Percentiles rank a stretch among this genome's conserved stretches.
Conservation (phyloP, 1,140 invertebrate species). For the Ceratosolen solmsi region DNA sequence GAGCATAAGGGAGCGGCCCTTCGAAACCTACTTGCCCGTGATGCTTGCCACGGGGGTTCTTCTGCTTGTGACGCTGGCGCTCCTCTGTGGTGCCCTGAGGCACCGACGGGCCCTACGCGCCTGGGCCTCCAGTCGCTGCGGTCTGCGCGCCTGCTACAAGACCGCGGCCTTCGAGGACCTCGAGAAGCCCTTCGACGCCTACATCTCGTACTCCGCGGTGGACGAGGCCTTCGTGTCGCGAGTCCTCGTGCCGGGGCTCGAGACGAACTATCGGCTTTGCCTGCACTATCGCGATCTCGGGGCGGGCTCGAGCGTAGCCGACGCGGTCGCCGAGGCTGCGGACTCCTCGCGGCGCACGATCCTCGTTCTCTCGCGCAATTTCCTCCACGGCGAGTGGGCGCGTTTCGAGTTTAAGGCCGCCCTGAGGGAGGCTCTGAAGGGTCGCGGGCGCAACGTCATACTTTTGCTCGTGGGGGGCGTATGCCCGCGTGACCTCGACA, state of each 20-base stretch:
- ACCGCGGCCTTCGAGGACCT: slow-evolving; percentile 85
- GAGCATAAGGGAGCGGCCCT: slow-evolving; percentile 79
- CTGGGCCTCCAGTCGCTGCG: slow-evolving; percentile 91
- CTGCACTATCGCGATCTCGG: slow-evolving; percentile 90
- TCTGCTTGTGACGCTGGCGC: slow-evolving; percentile 81
- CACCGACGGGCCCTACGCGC: slow-evolving; percentile 88
- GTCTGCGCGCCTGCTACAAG: slow-evolving; percentile 87
- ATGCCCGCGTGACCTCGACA: slow-evolving; percentile 88
- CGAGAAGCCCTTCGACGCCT: slow-evolving; percentile 91
- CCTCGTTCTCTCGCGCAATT: slow-evolving; percentile 92
- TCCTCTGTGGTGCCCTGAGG: slow-evolving; percentile 84
- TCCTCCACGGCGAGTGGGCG: slow-evolving; percentile 94
- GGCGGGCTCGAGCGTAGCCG: slow-evolving; percentile 84
- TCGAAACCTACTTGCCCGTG: slow-evolving; percentile 86
- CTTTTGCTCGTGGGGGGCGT: slow-evolving; percentile 89
- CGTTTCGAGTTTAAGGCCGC: slow-evolving; percentile 94
- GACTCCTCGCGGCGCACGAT: slow-evolving; percentile 92
- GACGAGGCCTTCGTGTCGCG: slow-evolving; percentile 91
- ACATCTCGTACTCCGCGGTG: slow-evolving; percentile 91
- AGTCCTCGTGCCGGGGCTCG: slow-evolving; percentile 86
- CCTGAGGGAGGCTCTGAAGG: slow-evolving; percentile 91
- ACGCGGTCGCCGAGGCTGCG: slow-evolving; percentile 92
- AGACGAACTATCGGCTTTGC: slow-evolving; percentile 86
- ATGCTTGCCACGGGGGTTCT: slow-evolving; percentile 83
- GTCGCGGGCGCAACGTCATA: slow-evolving; percentile 85